phyloP scores from a whole-genome alignment of 2,888 invertebrate genomes.

The Dynastes hyllus region DNA sequence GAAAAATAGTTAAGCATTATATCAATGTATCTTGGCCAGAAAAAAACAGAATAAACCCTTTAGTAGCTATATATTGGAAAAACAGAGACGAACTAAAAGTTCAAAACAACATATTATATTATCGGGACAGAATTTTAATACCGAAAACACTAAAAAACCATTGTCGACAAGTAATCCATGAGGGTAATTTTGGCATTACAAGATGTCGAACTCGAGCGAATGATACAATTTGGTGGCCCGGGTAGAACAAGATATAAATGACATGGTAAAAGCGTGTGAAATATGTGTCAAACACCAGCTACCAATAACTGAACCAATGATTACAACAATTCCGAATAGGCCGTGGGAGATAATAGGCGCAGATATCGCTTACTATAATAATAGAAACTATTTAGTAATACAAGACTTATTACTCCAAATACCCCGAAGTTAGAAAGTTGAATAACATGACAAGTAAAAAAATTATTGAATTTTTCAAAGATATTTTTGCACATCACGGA shows the following conservation, averaged over 20 bases:
- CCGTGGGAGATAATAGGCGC: constrained; percentile 14
- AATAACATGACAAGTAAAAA: too few species aligned
- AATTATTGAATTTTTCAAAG: background rate
- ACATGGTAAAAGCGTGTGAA: background rate
- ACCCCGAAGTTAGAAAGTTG: background rate
- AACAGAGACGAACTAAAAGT: background rate
- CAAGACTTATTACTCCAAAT: constrained; percentile 20
- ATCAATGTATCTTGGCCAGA: too few species aligned
- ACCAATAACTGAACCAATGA: constrained; percentile 15
- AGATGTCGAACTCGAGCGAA: too few species aligned
- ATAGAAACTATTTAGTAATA: background rate
- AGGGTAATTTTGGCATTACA: too few species aligned
- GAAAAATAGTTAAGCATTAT: background rate
- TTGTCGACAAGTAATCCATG: background rate
- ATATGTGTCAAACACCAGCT: background rate
- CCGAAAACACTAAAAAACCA: background rate
- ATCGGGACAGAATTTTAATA: background rate
- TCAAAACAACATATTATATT: background rate
- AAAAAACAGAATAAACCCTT: too few species aligned
- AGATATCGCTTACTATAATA: background rate
- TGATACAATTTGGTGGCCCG: constrained; percentile 5
- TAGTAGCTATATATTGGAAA: background rate
- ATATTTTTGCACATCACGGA: background rate
- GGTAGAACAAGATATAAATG: background rate
- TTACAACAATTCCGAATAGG: background rate